phyloP scores from a whole-genome alignment of 2,113 vertebrate species.

The Cyanoramphus novaezelandiae region DNA sequence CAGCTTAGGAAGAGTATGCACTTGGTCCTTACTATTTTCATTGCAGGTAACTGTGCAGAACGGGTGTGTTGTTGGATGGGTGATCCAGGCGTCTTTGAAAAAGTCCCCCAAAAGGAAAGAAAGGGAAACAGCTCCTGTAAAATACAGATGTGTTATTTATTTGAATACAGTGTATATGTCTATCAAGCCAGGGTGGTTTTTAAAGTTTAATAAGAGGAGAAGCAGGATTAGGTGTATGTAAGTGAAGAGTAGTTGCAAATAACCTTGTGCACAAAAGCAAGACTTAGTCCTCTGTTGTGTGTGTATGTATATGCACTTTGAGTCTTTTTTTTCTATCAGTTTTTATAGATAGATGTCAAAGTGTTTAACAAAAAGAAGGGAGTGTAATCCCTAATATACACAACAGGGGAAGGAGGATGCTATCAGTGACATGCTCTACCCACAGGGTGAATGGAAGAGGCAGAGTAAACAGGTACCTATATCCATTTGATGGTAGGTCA shows the following conservation, averaged over 20 bases:
- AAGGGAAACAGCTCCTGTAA: neutral
- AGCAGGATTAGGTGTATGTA: neutral
- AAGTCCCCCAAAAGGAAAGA: neutral
- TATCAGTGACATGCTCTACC: neutral
- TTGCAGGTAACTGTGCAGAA: neutral
- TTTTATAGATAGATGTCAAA: neutral
- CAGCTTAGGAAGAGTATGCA: neutral
- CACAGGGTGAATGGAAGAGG: neutral
- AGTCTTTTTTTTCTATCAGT: fast-evolving
- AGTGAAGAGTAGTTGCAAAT: neutral
- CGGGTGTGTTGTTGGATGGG: neutral
- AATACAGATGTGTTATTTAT: neutral
- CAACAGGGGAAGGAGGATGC: neutral
- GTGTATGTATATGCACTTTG: neutral
- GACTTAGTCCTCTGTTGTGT: neutral
- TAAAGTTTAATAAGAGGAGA: neutral
- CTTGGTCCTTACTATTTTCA: neutral
- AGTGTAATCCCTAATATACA: neutral
- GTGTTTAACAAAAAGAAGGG: neutral
- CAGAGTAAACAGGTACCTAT: neutral
- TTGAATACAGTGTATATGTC: neutral
- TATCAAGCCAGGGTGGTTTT: neutral
- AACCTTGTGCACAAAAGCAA: neutral
- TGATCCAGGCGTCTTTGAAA: neutral
- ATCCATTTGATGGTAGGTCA: neutral